Evolutionary conservation across 2,888 invertebrate species (phyloP), one percentile per base, ranked within the genome.

Genomic region (Pseudolycoriella hygida): DNA sequence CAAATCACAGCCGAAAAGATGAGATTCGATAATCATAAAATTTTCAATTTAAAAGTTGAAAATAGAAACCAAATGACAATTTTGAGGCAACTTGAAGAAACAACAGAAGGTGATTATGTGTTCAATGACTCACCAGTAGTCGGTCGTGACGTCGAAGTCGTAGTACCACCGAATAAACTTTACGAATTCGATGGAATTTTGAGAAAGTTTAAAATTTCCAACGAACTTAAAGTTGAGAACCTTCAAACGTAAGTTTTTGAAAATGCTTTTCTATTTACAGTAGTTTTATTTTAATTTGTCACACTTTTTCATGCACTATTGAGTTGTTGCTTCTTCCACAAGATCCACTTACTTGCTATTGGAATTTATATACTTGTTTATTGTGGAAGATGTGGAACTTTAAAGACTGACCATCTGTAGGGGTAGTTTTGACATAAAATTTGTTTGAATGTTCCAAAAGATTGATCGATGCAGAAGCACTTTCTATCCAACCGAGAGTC

Each of bases 31-130:
- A 55, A 61, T 43, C 60, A 54, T 17, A 52, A 53, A 25, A 60
- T 64, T 1, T 60, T 57, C 39, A 56, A 56, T 43, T 47, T 64
- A n/a, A 57, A 57, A 1, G 73, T 76, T 1, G 51, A 56, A 30
- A 64, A 65, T 11, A 61, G 68, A 17, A 56, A 64, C 19, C 71
- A 76, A 49, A 59, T 77, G 2, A 53, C 67, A 17, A 54, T 63
- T 20, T 54, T 76, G 8, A 58, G 53, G 15, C 56, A 65, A 42
- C 48, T 73, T 49, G 53, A 61, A 53, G 59, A 62, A 47, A 55
- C 59, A 46, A 54, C 56, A n/a, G n/a, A n/a, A 39, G 32, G 30
- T 32, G 17, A 11, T 10, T 62, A 62, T 51, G 56, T 56, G 30
- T 70, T 70, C 54, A 8, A 8, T 25, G 25, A 25, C 25, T 25